These are phyloP conservation scores for Allobates femoralis DNA, from an alignment of 2,797 vertebrate species.

Conservation along the genomic window DNA sequence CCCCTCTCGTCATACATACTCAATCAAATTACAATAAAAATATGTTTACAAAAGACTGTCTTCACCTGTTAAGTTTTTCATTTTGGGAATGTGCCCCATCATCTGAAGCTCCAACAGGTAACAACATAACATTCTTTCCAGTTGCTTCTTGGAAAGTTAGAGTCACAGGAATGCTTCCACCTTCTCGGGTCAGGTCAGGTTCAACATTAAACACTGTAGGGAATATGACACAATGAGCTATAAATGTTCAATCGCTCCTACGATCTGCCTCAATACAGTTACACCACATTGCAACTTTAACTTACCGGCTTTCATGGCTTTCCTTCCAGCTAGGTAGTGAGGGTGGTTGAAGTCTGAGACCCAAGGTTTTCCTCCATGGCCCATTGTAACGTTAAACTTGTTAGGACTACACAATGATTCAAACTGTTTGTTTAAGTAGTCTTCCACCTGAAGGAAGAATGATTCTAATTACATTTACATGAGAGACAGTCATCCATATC, in stretches of 20 bases:
- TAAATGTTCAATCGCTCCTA: background rate
- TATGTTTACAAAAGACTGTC: background rate
- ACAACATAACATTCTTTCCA: constrained; percentile 94
- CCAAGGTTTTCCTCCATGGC: constrained; percentile 94
- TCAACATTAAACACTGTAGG: constrained; percentile 92
- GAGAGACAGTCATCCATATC: too few relatives aligned
- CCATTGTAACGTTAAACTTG: constrained; percentile 85
- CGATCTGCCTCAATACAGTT: background rate
- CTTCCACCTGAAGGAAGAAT: constrained; percentile 77
- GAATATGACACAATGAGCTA: background rate
- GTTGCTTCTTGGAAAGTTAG: constrained; percentile 97
- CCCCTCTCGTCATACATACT: too few relatives aligned
- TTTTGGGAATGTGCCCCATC: constrained; percentile 98
- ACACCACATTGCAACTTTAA: background rate
- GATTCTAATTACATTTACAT: background rate
- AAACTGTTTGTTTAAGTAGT: constrained; percentile 85
- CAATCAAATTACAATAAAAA: too few relatives aligned
- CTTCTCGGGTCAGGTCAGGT: constrained; percentile 94
- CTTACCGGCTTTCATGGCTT: constrained; percentile 91
- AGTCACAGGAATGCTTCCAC: constrained; percentile 96
- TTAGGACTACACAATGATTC: constrained; percentile 86
- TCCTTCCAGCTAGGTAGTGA: constrained; percentile 93
- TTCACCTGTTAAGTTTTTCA: constrained; percentile 93
- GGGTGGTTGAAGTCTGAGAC: constrained; percentile 98
- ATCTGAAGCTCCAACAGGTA: constrained; percentile 92